A percentile compares a stretch with the other conserved stretches of the same genome.
These are phyloP conservation scores for Cosmopolites sordidus DNA, from an alignment of 2,888 invertebrate genomes.

Conservation along the genomic window DNA sequence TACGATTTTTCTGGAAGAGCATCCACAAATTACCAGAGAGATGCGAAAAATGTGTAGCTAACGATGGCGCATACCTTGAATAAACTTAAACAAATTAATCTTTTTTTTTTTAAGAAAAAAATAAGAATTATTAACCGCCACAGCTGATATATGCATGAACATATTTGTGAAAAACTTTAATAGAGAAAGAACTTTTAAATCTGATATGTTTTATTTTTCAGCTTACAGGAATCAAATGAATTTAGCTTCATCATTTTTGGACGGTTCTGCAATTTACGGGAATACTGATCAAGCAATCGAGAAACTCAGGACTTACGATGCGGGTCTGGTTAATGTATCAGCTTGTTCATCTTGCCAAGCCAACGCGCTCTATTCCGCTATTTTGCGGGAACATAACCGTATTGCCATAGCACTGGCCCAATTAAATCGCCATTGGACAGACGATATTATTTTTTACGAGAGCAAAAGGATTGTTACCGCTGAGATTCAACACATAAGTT, in stretches of 20 bases:
- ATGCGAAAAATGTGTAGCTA: too few species aligned
- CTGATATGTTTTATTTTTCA: constrained; percentile 38
- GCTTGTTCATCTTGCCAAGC: constrained; percentile 64
- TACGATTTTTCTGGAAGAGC: too few species aligned
- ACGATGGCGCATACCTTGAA: too few species aligned
- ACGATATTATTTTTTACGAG: constrained; percentile 73
- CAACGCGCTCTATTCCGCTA: constrained; percentile 67
- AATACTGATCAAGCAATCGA: constrained; percentile 67
- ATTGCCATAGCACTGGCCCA: constrained; percentile 65
- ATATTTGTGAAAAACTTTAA: too few species aligned
- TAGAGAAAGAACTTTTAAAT: too few species aligned
- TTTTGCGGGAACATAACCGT: constrained; percentile 76
- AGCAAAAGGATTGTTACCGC: constrained; percentile 70
- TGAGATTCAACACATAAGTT: constrained; percentile 79
- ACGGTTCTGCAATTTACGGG: constrained; percentile 80
- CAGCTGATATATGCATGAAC: too few species aligned
- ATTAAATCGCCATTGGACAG: constrained; percentile 78
- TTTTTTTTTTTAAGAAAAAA: too few species aligned
- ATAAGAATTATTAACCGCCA: too few species aligned
- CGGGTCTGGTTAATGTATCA: constrained; percentile 66
- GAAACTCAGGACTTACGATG: constrained; percentile 64
- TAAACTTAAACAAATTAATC: too few species aligned
- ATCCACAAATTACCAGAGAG: too few species aligned
- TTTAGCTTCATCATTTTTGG: constrained; percentile 75
- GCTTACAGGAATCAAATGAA: constrained; percentile 80